These are phyloP conservation scores for Cryptocephalus moraei DNA, from an alignment of 2,888 invertebrate species.

Conservation along the genomic window DNA sequence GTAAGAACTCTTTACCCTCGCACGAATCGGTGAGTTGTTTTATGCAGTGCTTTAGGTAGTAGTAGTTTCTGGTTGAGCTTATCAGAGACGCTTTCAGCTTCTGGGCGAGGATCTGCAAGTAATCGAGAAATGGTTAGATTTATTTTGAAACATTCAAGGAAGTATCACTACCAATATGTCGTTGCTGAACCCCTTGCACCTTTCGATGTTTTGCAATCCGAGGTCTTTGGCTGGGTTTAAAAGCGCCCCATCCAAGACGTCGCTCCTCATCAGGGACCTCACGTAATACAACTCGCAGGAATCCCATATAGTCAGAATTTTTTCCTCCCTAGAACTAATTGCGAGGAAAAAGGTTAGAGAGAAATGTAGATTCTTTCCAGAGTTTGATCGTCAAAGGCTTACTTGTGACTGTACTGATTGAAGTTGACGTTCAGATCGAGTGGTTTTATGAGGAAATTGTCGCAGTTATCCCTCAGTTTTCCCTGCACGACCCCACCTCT, in stretches of 20 bases:
- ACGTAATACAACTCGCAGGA: conserved; percentile 67
- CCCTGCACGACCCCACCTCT: conserved; percentile 62
- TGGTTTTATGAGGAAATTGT: conserved; percentile 58
- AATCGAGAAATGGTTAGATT: conserved; percentile 5
- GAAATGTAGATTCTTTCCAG: too few relatives aligned
- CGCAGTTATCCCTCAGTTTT: conserved; percentile 42
- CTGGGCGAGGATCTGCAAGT: conserved; percentile 50
- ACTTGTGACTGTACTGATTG: conserved; percentile 41
- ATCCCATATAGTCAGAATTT: conserved; percentile 52
- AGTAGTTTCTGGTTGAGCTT: conserved; percentile 46
- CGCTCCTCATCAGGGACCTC: conserved; percentile 57
- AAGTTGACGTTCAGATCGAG: conserved; percentile 54
- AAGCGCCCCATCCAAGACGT: conserved; percentile 51
- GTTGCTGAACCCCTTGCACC: conserved; percentile 75
- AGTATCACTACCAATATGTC: conserved; percentile 55
- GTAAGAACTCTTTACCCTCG: conserved; percentile 23
- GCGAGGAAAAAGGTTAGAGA: not conserved
- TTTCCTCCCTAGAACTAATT: conserved; percentile 39
- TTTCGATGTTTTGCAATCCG: conserved; percentile 68
- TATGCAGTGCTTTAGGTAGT: conserved; percentile 44
- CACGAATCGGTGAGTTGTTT: conserved; percentile 31
- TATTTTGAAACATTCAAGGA: not conserved
- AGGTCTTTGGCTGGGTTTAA: conserved; percentile 66
- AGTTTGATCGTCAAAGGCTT: conserved; percentile 5
- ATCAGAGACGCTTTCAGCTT: conserved; percentile 54